Evolutionary conservation across 1,140 invertebrate species (phyloP).

Genomic region (Plodia interpunctella): DNA sequence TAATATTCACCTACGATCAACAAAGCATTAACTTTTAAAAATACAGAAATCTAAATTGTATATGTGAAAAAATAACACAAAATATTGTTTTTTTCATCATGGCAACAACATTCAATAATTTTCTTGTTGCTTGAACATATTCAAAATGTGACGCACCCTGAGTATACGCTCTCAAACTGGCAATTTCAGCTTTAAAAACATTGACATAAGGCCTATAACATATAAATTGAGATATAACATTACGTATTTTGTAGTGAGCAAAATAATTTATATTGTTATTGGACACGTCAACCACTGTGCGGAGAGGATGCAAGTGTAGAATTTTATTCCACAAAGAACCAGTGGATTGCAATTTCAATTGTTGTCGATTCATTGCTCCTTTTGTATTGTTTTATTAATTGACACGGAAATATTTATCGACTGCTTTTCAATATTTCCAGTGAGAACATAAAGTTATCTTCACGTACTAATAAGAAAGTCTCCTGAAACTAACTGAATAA

Average conservation of each 20-base stretch:
- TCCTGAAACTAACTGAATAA: too few species aligned
- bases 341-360: conserved; percentile 3
- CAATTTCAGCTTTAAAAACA: neutral
- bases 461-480: too few species aligned
- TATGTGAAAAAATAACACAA: too few species aligned
- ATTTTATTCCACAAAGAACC: neutral
- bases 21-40: too few species aligned
- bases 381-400: neutral
- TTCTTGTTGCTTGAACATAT: too few species aligned
- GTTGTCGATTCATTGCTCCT: neutral
- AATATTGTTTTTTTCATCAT: too few species aligned
- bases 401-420: neutral
- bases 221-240: neutral
- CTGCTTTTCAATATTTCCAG: neutral
- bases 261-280: neutral
- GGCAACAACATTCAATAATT: too few species aligned
- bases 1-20: too few species aligned
- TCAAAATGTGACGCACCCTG: neutral
- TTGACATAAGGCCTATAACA: neutral
- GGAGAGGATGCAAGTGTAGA: neutral
- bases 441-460: neutral
- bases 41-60: too few species aligned
- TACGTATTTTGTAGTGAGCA: neutral
- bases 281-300: neutral
- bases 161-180: neutral